These are phyloP conservation scores for Tigriopus japonicus DNA, from an alignment of 1,140 invertebrate genomes.

Conservation along the genomic window DNA sequence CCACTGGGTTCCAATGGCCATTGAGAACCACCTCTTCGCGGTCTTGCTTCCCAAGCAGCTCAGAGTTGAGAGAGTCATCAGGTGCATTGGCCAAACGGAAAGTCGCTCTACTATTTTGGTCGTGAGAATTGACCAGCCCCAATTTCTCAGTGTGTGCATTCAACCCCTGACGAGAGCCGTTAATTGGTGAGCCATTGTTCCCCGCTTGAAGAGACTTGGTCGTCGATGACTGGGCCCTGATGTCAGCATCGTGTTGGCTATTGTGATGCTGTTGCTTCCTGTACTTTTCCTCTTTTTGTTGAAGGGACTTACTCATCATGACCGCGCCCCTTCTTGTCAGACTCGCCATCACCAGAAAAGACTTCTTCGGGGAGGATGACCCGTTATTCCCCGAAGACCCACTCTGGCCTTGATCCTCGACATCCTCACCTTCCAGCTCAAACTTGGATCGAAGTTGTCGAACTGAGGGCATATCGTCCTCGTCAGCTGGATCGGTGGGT, in stretches of 20 bases:
- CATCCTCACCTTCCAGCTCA: background rate
- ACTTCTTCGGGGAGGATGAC: background rate
- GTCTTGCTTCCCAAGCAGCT: no score
- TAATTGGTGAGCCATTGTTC: slow-evolving; percentile 16
- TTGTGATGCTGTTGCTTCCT: no score
- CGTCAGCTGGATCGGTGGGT: background rate
- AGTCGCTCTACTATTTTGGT: no score
- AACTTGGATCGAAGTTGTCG: slow-evolving; percentile 5
- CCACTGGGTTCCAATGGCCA: no score
- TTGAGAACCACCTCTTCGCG: no score
- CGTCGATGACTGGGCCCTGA: no score
- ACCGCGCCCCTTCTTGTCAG: background rate
- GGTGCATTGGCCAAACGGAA: no score
- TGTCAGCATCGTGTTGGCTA: no score
- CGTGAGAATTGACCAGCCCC: no score
- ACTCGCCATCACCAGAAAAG: background rate
- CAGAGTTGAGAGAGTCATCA: no score
- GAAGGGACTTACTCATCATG: background rate
- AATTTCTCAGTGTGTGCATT: no score
- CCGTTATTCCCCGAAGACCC: background rate
- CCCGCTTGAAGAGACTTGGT: slow-evolving; percentile 14
- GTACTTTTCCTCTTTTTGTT: slow-evolving; percentile 15
- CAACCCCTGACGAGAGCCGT: background rate
- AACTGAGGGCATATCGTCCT: slow-evolving; percentile 5
- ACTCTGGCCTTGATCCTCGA: background rate